A percentile compares a stretch with the other conserved stretches of the same genome.
Evolutionary conservation across 2,797 vertebrate species (phyloP).

Genomic region (Danionella dracula): DNA sequence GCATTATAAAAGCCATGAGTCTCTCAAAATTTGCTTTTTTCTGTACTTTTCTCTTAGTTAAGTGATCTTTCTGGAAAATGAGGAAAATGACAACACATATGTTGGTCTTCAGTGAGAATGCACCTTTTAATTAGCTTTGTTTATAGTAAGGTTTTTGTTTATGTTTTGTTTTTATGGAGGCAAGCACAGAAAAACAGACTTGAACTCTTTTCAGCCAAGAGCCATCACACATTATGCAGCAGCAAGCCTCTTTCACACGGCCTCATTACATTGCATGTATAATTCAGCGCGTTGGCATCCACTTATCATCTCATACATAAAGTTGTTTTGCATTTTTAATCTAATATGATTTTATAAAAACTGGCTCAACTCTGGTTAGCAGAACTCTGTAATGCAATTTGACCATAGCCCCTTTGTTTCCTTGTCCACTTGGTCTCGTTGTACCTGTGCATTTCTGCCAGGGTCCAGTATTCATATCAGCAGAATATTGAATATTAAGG

Average conservation of each 20-base stretch:
- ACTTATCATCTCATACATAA: neutral
- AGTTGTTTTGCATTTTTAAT: neutral
- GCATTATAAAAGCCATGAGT: too few species aligned
- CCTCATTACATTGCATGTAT: neutral
- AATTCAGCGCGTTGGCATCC: neutral
- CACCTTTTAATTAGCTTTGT: too few species aligned
- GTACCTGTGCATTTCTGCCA: neutral
- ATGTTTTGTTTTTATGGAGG: neutral
- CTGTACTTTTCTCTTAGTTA: too few species aligned
- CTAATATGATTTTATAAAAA: neutral
- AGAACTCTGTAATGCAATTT: neutral
- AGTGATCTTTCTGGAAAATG: too few species aligned
- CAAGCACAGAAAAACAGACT: neutral
- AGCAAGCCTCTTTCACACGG: neutral
- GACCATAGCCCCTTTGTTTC: neutral
- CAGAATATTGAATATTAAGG: constrained; percentile 29
- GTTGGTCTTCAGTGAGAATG: too few species aligned
- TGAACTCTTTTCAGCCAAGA: neutral
- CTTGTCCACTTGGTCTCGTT: neutral
- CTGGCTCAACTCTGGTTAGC: neutral
- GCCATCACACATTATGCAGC: neutral
- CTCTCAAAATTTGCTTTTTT: too few species aligned
- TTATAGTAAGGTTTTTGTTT: too few species aligned
- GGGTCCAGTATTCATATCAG: neutral
- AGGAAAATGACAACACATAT: too few species aligned